phyloP scores from a whole-genome alignment of 2,113 vertebrate species.

The Chaetorhynchus papuensis region DNA sequence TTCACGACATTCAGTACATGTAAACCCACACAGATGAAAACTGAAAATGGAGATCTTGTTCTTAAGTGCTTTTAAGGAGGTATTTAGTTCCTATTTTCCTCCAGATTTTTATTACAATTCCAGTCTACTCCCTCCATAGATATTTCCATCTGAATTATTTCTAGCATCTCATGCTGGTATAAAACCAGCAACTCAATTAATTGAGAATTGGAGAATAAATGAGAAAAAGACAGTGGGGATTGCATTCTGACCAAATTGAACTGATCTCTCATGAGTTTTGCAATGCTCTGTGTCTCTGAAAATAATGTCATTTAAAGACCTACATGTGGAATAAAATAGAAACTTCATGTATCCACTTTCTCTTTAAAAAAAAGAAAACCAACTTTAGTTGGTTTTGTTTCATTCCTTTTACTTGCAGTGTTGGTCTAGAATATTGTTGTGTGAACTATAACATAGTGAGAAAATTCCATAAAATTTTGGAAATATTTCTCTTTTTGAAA shows the following conservation, averaged over 20 bases:
- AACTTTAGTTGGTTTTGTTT: background rate
- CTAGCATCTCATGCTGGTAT: background rate
- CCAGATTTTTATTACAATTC: background rate
- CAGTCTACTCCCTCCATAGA: background rate
- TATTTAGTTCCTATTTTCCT: background rate
- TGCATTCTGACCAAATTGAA: background rate
- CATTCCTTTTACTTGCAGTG: background rate
- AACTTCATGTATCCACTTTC: rapidly evolving
- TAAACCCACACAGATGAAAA: background rate
- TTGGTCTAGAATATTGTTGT: background rate
- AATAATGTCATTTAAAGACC: background rate
- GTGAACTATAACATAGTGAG: background rate
- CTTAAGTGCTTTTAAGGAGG: background rate
- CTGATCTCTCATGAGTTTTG: background rate
- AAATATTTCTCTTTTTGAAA: background rate
- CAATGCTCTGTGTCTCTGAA: background rate
- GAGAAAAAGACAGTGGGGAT: background rate
- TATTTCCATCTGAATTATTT: background rate
- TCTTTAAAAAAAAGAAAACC: background rate
- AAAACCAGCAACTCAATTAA: background rate
- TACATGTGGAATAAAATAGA: background rate
- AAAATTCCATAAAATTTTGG: background rate
- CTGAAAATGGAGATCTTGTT: background rate
- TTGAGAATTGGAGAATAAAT: background rate
- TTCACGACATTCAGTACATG: background rate